These are phyloP conservation scores for Chrysodeixis includens DNA, from an alignment of 2,888 invertebrate species.

Conservation along the genomic window DNA sequence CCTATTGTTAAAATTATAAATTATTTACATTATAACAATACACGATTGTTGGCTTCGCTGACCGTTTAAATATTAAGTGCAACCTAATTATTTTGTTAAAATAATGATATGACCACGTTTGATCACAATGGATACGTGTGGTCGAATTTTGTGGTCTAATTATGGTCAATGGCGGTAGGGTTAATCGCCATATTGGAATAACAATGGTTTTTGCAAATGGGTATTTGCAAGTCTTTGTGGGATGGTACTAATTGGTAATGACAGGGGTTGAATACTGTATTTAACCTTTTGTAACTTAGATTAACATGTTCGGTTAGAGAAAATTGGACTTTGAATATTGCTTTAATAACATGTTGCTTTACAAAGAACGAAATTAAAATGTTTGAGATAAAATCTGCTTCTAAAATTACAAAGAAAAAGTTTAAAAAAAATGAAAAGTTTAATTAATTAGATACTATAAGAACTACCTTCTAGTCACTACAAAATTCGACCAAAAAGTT, in stretches of 20 bases:
- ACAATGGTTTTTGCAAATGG: constrained; percentile 35
- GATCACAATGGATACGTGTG: constrained; percentile 66
- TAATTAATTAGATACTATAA: too few relatives aligned
- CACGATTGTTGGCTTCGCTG: constrained; percentile 69
- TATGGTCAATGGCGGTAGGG: constrained; percentile 64
- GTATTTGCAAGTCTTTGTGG: constrained; percentile 29
- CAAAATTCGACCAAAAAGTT: neutral
- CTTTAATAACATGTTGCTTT: too few relatives aligned
- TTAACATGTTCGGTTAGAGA: too few relatives aligned
- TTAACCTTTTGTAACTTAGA: neutral
- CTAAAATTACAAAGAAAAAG: too few relatives aligned
- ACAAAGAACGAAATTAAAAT: too few relatives aligned
- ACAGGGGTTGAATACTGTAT: neutral
- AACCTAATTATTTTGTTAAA: constrained; percentile 84
- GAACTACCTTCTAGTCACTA: neutral
- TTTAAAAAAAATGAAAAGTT: too few relatives aligned
- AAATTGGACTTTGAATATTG: too few relatives aligned
- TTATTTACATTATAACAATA: constrained; percentile 75
- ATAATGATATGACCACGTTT: constrained; percentile 73
- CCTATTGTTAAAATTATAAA: constrained; percentile 76
- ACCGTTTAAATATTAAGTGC: constrained; percentile 76
- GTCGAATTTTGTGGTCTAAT: constrained; percentile 66
- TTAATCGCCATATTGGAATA: constrained; percentile 47
- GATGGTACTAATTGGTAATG: constrained; percentile 10
- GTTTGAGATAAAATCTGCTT: too few relatives aligned